A percentile compares a stretch with the other conserved stretches of the same genome.
Conservation (phyloP, 2,888 invertebrate species). For the Polyploca ridens region DNA sequence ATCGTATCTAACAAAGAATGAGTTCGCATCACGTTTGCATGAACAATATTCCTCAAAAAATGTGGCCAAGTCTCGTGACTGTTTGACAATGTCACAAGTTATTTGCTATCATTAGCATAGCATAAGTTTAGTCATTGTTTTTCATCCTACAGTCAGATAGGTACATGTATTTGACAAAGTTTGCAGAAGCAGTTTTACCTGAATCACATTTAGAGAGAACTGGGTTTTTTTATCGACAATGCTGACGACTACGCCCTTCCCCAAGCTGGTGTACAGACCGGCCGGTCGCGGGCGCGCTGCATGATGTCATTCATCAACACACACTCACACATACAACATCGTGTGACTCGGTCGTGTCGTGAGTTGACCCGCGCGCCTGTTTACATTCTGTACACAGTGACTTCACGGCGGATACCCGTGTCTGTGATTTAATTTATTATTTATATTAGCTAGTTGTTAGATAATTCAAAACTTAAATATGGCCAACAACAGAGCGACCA, state of each 20-base stretch:
- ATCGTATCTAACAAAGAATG: too few species aligned
- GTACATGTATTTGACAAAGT: too few species aligned
- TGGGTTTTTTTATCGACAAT: not conserved
- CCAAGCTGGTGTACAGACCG: constrained; percentile 51
- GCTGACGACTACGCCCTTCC: constrained; percentile 31
- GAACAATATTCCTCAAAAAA: too few species aligned
- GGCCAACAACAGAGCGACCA: constrained; percentile 93
- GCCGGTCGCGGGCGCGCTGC: constrained; percentile 45
- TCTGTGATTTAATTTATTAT: constrained; percentile 76
- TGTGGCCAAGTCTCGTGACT: too few species aligned
- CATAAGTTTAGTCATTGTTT: too few species aligned
- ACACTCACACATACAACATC: constrained; percentile 75
- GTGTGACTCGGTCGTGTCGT: constrained; percentile 57
- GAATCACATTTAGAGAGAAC: too few species aligned
- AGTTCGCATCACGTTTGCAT: too few species aligned
- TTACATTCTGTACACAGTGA: constrained; percentile 78
- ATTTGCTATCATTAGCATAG: too few species aligned
- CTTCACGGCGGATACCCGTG: constrained; percentile 69
- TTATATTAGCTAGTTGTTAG: constrained; percentile 53
- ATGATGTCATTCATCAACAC: constrained; percentile 82
- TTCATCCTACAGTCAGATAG: too few species aligned
- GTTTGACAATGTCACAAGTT: too few species aligned
- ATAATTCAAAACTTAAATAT: constrained; percentile 73
- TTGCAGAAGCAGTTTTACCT: too few species aligned
- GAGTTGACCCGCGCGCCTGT: constrained; percentile 64